Percentiles rank a stretch among this genome's conserved stretches.
Evolutionary conservation across 2,888 invertebrate genomes (phyloP).

Genomic region (Junonia oenone): DNA sequence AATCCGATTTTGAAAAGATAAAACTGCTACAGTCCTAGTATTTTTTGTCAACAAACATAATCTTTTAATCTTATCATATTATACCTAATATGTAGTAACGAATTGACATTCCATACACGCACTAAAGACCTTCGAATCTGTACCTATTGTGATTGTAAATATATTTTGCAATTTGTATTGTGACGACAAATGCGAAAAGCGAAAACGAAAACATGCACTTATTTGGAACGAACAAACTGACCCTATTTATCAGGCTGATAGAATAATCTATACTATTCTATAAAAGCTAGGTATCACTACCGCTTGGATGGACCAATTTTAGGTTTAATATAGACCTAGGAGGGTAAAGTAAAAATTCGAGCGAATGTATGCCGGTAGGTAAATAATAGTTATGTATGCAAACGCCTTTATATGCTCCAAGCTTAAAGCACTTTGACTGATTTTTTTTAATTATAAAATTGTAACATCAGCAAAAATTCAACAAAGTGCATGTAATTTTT

Average conservation of each 20-base stretch:
- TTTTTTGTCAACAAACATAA: no score
- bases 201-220: background rate
- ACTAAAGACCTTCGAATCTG: conserved; percentile 14
- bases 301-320: background rate
- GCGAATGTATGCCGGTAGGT: no score
- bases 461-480: no score
- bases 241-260: background rate
- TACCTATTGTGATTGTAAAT: conserved; percentile 13
- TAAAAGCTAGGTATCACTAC: background rate
- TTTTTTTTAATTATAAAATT: no score
- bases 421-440: no score
- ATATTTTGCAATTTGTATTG: conserved; percentile 17
- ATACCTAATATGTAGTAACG: background rate
- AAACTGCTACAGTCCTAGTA: no score
- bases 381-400: no score
- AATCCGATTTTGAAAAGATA: no score
- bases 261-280: background rate
- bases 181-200: conserved; percentile 13
- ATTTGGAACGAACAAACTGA: background rate
- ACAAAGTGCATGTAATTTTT: no score
- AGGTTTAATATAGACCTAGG: no score
- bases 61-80: background rate
- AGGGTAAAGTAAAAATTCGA: no score
- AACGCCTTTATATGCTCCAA: no score
- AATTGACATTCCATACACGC: conserved; percentile 16